These are phyloP conservation scores for Ramphastos sulfuratus DNA, from an alignment of 2,113 vertebrate genomes.

Conservation along the genomic window DNA sequence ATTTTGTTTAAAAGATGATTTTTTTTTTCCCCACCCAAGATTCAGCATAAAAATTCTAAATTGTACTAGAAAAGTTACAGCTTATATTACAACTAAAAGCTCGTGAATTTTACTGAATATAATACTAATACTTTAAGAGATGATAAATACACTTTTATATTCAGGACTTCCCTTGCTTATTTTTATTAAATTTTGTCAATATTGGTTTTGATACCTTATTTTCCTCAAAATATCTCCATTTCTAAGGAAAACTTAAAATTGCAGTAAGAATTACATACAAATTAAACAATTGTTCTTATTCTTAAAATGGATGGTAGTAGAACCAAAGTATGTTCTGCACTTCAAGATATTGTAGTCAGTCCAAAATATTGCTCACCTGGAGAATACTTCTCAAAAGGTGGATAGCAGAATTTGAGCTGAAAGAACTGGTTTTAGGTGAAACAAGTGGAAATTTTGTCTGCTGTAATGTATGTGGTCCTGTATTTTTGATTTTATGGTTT, in stretches of 20 bases:
- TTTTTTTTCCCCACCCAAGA: neutral
- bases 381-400: neutral
- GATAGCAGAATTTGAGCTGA: neutral
- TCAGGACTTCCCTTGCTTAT: neutral
- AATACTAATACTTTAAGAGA: neutral
- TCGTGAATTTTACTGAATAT: neutral
- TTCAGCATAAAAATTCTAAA: neutral
- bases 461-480: neutral
- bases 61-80: neutral
- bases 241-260: neutral
- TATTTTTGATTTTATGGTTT: constrained; percentile 20
- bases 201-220: neutral
- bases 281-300: neutral
- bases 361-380: neutral
- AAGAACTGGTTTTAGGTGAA: neutral
- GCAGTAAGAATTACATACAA: neutral
- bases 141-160: neutral
- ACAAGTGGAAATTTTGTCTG: neutral
- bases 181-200: neutral
- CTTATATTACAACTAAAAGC: neutral
- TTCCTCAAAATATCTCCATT: constrained; percentile 8
- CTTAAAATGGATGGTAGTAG: neutral
- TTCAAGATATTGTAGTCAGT: neutral
- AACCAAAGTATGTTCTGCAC: neutral
- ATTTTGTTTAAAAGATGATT: neutral